Percentiles rank a stretch among this genome's conserved stretches.
These are phyloP conservation scores for Apis mellifera DNA, from an alignment of 1,140 invertebrate genomes.

Conservation along the genomic window DNA sequence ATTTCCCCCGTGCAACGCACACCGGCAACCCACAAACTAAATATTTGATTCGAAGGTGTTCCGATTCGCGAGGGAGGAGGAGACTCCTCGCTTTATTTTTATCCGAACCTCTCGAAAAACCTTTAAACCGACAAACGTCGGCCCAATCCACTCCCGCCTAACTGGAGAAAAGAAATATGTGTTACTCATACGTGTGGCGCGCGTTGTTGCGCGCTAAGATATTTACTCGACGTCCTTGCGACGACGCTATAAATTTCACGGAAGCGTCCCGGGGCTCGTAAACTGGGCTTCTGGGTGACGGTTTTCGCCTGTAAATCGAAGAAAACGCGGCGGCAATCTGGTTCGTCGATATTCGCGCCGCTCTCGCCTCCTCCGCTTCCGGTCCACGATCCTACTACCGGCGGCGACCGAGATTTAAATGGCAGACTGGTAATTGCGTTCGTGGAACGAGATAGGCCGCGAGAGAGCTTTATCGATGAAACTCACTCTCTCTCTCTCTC, in stretches of 20 bases:
- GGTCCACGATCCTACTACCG: constrained; percentile 22
- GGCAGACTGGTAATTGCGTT: constrained; percentile 28
- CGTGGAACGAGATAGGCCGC: background rate
- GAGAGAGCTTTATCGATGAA: constrained; percentile 1
- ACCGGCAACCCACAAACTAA: too few relatives aligned
- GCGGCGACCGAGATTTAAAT: constrained; percentile 28
- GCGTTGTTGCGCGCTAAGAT: constrained; percentile 39
- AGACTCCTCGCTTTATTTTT: background rate
- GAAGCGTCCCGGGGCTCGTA: constrained; percentile 23
- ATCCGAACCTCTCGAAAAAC: background rate
- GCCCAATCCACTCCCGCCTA: background rate
- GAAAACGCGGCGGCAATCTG: constrained; percentile 52
- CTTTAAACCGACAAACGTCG: background rate
- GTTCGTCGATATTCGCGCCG: constrained; percentile 50
- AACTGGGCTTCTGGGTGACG: constrained; percentile 30
- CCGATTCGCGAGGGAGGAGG: too few relatives aligned
- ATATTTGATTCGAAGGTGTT: too few relatives aligned
- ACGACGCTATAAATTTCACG: constrained; percentile 48
- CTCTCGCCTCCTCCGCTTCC: constrained; percentile 9
- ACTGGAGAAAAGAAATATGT: too few relatives aligned
- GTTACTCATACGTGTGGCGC: background rate
- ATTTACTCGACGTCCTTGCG: constrained; percentile 37
- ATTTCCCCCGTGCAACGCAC: too few relatives aligned
- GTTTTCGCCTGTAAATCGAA: constrained; percentile 27
- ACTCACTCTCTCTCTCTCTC: too few relatives aligned